Base-by-base conservation (phyloP, 2,888 invertebrate species). In the Sarcophaga subvicina region DNA sequence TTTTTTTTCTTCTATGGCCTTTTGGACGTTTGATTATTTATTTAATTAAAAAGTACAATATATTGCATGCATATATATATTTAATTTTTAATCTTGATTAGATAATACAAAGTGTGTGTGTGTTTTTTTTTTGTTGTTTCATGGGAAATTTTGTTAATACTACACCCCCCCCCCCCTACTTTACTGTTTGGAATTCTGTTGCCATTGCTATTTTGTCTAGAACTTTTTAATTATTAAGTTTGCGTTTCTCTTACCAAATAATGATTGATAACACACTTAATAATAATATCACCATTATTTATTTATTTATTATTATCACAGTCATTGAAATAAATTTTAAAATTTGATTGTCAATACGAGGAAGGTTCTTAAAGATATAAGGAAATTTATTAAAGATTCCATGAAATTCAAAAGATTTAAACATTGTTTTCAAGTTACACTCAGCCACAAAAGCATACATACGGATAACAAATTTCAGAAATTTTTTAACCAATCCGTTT, bases 201-300 rank as follows among this genome's bases (percentile, higher is more conserved):
- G 20, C 49, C 14, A 45, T 22, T 67, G 14, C 37, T 3, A 49
- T 49, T 70, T 66, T 67, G n/a, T 11, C 4, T 73, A 49, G 12
- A 11, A 47, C 6, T 47, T 22, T 59, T 59, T 54, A 54, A 54
- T 54, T 54, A 14, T 54, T 54, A 14, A 54, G 17, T 1, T 54
- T 12, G 4, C 3, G 54, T 17, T 54, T 54, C 5, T 54, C 17
- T 8, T 25, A 10, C 8, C n/a, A 66, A 60, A 60, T 25, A 54
- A 67, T 45, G 67, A 47, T 67, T 78, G 77, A 83, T 83, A 83
- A 83, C 47, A 78, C 4, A 54, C 3, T 4, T 14, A 49, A 14
- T 49, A 49, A 4, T 14, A 67, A 37, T 66, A 64, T 2, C 27
- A 80, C 66, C 72, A 2, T 49, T 67, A 73, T 66, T 45, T 45